Conservation (phyloP, 2,797 vertebrate species). For the Sebastes nivosus region DNA sequence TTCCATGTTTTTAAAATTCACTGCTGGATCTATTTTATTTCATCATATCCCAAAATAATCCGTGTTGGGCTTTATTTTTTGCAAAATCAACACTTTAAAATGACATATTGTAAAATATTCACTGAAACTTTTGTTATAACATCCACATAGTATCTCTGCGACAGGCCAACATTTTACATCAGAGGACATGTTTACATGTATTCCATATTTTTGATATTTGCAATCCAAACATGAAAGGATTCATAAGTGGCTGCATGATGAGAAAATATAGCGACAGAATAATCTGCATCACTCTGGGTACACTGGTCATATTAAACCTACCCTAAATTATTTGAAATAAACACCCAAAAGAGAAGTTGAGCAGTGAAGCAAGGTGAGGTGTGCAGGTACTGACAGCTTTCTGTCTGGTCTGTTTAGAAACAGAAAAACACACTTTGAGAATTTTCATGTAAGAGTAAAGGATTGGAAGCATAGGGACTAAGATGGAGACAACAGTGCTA, state of each 20-base stretch:
- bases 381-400: conserved; percentile 49
- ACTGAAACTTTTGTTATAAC: neutral
- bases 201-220: conserved; percentile 36
- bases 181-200: neutral
- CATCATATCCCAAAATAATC: neutral
- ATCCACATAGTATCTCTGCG: too few species aligned
- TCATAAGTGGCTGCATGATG: conserved; percentile 38
- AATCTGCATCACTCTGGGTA: neutral
- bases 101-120: neutral
- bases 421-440: conserved; percentile 35
- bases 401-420: conserved; percentile 21
- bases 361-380: conserved; percentile 50
- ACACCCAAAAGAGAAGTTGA: conserved; percentile 43
- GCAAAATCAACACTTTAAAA: neutral
- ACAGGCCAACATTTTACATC: neutral
- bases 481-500: neutral
- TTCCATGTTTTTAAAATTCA: neutral
- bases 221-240: conserved; percentile 53
- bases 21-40: neutral
- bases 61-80: too few species aligned
- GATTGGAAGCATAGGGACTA: conserved; percentile 48
- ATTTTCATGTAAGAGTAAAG: conserved; percentile 47
- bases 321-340: conserved; percentile 53
- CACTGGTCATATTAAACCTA: conserved; percentile 24
- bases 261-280: conserved; percentile 49